Percentiles rank a stretch among this genome's conserved stretches.
Evolutionary conservation across 2,888 invertebrate species (phyloP).

Genomic region (Meiosimyza decipiens): DNA sequence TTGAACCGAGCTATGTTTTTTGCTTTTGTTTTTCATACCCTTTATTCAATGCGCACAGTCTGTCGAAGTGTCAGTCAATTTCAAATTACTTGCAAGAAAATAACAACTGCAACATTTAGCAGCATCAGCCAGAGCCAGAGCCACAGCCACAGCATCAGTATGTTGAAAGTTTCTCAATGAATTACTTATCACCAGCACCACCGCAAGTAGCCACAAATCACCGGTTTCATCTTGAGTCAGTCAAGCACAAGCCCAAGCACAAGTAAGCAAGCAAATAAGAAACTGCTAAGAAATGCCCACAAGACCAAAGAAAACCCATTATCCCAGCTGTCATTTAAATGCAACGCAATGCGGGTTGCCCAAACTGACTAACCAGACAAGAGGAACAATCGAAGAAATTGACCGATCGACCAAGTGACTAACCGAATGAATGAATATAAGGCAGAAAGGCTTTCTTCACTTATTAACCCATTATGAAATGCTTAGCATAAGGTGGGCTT

Average conservation of each 20-base stretch:
- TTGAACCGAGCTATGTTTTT: too few relatives aligned
- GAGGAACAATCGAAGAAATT: too few relatives aligned
- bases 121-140: too few relatives aligned
- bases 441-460: too few relatives aligned
- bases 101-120: constrained; percentile 8
- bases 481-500: too few relatives aligned
- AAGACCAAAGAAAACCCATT: constrained; percentile 34
- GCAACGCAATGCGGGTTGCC: neutral
- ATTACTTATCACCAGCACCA: constrained; percentile 23
- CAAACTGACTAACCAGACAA: too few relatives aligned
- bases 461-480: too few relatives aligned
- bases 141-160: constrained; percentile 14
- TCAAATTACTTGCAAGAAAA: constrained; percentile 1
- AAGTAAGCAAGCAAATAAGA: neutral
- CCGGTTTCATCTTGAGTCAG: neutral
- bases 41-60: constrained; percentile 14
- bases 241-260: neutral
- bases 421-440: neutral
- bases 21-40: too few relatives aligned
- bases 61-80: neutral
- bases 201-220: constrained; percentile 16
- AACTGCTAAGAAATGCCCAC: constrained; percentile 8
- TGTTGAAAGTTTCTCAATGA: constrained; percentile 29
- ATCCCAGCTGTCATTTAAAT: constrained; percentile 40
- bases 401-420: too few relatives aligned